phyloP scores from a whole-genome alignment of 2,797 vertebrate genomes.

The Phataginus tetradactyla region DNA sequence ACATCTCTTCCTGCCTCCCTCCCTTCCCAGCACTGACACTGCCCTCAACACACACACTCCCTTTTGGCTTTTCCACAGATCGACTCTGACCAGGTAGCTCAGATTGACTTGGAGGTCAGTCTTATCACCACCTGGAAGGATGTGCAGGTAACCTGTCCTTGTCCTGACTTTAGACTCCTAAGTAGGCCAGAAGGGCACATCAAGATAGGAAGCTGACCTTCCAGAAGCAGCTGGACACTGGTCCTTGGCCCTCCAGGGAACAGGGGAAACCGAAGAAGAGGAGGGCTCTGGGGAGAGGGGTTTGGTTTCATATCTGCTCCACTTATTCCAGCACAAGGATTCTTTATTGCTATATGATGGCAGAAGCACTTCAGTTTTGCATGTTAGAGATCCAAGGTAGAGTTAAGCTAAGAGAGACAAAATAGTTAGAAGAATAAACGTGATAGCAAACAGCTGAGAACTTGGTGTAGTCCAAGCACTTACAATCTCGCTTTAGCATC shows the following conservation, averaged over 20 bases:
- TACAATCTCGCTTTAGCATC: conserved; percentile 33
- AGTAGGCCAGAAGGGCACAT: not conserved
- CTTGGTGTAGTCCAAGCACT: not conserved
- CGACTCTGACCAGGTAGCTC: conserved; percentile 96
- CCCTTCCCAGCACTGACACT: not conserved
- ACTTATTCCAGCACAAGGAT: not conserved
- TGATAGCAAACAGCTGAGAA: not conserved
- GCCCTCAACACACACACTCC: not conserved
- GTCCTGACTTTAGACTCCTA: not conserved
- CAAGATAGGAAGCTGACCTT: not conserved
- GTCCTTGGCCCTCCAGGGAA: not conserved
- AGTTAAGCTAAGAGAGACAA: not conserved
- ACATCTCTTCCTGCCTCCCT: not conserved
- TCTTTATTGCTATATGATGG: not conserved
- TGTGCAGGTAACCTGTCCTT: conserved; percentile 91
- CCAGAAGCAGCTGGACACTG: not conserved
- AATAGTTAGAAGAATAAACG: conserved; percentile 5
- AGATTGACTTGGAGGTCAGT: conserved; percentile 97
- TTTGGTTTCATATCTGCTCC: conserved; percentile 13
- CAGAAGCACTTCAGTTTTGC: not conserved
- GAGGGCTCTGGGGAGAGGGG: not conserved
- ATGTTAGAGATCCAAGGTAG: not conserved
- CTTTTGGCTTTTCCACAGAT: conserved; percentile 87
- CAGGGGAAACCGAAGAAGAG: not conserved
- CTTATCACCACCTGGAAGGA: conserved; percentile 98